These are phyloP conservation scores for Malaclemys terrapin DNA, from an alignment of 2,113 vertebrate species.

Conservation along the genomic window DNA sequence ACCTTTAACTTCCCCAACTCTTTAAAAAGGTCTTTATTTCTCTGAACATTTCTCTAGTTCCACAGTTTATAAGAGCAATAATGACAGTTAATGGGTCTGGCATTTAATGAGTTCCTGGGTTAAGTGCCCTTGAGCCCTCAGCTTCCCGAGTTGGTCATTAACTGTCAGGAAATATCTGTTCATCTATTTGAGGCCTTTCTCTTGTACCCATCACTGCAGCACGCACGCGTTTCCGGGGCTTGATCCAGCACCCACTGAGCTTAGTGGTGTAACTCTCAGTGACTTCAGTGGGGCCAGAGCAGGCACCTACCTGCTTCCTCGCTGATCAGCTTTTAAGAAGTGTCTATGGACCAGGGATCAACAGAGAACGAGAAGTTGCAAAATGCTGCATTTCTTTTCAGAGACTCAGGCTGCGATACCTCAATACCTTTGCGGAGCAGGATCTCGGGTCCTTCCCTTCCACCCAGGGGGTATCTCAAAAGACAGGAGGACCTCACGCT, in stretches of 20 bases:
- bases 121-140: slow-evolving; percentile 43
- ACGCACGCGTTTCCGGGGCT: background rate
- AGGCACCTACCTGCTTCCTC: background rate
- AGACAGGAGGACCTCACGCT: background rate
- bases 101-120: slow-evolving; percentile 18
- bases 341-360: background rate
- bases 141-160: slow-evolving; percentile 32
- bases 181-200: slow-evolving; percentile 19
- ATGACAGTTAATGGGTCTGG: slow-evolving; percentile 16
- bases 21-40: background rate
- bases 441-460: background rate
- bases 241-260: background rate
- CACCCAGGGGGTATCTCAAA: background rate
- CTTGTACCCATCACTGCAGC: background rate
- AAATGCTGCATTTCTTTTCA: rapidly evolving
- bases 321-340: rapidly evolving
- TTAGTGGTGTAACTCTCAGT: rapidly evolving
- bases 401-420: background rate
- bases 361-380: background rate
- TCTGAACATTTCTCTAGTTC: background rate
- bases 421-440: background rate
- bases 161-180: slow-evolving; percentile 54
- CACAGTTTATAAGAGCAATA: background rate
- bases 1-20: background rate
- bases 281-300: rapidly evolving